Percentiles rank a stretch among this genome's conserved stretches.
These are phyloP conservation scores for Ptychoptera contaminata DNA, from an alignment of 2,888 invertebrate species.

Conservation along the genomic window DNA sequence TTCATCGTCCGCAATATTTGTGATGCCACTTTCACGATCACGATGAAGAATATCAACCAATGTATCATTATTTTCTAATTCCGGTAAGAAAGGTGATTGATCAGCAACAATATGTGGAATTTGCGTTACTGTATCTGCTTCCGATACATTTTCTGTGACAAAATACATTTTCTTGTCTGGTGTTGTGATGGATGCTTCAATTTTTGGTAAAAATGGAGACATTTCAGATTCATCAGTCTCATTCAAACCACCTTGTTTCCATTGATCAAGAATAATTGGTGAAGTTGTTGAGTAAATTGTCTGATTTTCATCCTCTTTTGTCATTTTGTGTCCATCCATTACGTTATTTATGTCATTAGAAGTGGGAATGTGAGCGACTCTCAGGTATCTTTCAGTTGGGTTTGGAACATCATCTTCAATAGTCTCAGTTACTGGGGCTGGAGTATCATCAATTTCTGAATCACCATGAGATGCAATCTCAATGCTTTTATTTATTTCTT, in stretches of 20 bases:
- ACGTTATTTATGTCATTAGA: constrained; percentile 9
- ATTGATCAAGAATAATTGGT: constrained; percentile 7
- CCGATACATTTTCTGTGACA: constrained; percentile 7
- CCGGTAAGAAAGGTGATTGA: constrained; percentile 41
- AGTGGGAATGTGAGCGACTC: constrained; percentile 6
- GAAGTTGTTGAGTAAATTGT: constrained; percentile 12
- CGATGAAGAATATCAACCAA: constrained; percentile 42
- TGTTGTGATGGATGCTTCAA: constrained; percentile 3
- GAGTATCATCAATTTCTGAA: not conserved
- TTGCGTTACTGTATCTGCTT: constrained; percentile 1
- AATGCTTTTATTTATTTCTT: not conserved
- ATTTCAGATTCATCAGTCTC: constrained; percentile 1
- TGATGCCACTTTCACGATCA: constrained; percentile 34
- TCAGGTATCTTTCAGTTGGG: constrained; percentile 13
- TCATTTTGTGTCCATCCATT: constrained; percentile 10
- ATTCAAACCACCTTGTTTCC: no score
- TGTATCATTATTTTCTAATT: constrained; percentile 43
- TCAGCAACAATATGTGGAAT: constrained; percentile 1
- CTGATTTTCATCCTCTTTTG: constrained; percentile 4
- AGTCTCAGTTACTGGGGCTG: constrained; percentile 14
- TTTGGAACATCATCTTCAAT: constrained; percentile 12
- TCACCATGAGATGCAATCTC: not conserved
- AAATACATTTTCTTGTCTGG: constrained; percentile 4
- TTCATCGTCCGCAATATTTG: constrained; percentile 1
- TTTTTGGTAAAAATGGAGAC: constrained; percentile 9